Evolutionary conservation across 2,797 vertebrate species (phyloP), one percentile per base, ranked within the genome.

Genomic region (Squalus acanthias): DNA sequence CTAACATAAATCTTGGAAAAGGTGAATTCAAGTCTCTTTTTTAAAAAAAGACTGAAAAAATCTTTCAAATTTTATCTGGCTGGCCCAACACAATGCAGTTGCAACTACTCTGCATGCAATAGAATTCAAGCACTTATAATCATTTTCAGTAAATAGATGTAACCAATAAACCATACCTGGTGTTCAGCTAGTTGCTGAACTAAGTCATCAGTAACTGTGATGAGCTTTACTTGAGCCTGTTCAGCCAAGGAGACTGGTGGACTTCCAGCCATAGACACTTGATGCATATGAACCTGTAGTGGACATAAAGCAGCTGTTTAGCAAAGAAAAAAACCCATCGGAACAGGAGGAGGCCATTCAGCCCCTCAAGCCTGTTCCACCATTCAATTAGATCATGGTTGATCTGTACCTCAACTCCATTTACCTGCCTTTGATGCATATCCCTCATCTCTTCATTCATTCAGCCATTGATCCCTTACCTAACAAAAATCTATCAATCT

Each of bases 261-360:
- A 53, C 94, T 95, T 95, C 94, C 94, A 95, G 94, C 94, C 94
- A 95, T 95, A 95, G 94, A 95, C 46, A 95, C 94, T 39, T 76
- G 94, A 95, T 95, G 70, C 39, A 76, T 74, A 95, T 76, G 94
- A 95, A 95, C 69, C 94, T 95, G 94, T 60, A 57, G 50, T 57
- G 70, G 67, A 53, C 70, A 60, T 57, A 95, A 95, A 95, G 53
- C 70, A 95, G 6, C 46, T 50, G 70, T 76, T 95, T 53, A 74
- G 94, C 67, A 69, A 93, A 85, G 82, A 8, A 50, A 22, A 85
- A 93, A 10, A 67, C 70, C 70, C 79, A 69, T 22, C 0, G 2
- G 29, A 9, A 69, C 91, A 69, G n/a, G n/a, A 46, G 63, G n/a
- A 46, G 20, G 7, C 46, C 82, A 85, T 85, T 85, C 5, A 46